A percentile compares a stretch with the other conserved stretches of the same genome.
Evolutionary conservation across 2,797 vertebrate genomes (phyloP).

Genomic region (Lophotriccus pileatus): DNA sequence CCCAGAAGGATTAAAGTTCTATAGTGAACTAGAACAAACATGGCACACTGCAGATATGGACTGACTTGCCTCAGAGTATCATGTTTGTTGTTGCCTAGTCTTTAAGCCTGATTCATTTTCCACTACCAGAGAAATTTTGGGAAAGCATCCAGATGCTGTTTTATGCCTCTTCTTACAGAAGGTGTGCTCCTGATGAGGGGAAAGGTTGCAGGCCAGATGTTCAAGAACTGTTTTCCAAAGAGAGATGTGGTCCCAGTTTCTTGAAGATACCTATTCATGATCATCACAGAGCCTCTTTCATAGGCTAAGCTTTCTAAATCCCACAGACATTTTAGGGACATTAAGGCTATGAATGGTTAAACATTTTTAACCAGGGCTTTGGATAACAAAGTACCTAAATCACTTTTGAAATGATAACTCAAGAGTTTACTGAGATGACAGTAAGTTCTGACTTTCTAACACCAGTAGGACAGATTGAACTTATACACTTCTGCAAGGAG

Average conservation of each 20-base stretch:
- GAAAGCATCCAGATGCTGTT: not conserved
- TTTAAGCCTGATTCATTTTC: not conserved
- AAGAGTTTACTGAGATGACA: not conserved
- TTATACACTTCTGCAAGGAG: not conserved
- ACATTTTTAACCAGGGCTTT: not conserved
- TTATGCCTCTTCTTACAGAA: not conserved
- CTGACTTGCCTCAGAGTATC: not conserved
- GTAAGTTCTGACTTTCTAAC: not conserved
- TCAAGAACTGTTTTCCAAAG: not conserved
- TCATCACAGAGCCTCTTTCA: not conserved
- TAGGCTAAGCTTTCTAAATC: not conserved
- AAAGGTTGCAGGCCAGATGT: not conserved
- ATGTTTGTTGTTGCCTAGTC: not conserved
- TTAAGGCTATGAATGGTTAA: not conserved
- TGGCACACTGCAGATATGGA: not conserved
- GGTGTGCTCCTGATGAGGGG: not conserved
- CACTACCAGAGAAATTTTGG: not conserved
- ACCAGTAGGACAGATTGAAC: not conserved
- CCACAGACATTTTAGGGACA: not conserved
- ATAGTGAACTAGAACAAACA: not conserved
- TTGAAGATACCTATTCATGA: not conserved
- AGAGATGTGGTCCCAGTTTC: not conserved
- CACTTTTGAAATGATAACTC: not conserved
- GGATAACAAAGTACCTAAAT: not conserved
- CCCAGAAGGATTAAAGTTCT: not conserved